Percentiles rank a stretch among this genome's conserved stretches.
Evolutionary conservation across 2,113 vertebrate species (phyloP).

Genomic region (Elanus axillaris): DNA sequence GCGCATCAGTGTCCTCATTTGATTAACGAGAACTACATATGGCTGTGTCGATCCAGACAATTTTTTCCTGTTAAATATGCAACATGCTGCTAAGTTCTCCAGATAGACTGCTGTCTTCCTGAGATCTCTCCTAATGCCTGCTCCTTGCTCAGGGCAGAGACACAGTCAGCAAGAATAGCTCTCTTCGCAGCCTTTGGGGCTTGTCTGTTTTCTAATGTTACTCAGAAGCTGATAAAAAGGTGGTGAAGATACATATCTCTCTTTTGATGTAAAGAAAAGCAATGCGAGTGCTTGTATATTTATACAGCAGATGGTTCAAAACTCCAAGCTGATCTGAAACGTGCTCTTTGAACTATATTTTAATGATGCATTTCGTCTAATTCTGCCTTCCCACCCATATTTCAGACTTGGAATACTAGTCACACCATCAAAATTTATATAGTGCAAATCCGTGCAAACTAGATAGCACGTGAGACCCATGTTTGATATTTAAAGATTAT

Average conservation of each 20-base stretch:
- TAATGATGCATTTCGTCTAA: not conserved
- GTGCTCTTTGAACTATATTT: not conserved
- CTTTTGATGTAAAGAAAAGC: not conserved
- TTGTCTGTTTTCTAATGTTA: not conserved
- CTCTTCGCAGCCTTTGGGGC: not conserved
- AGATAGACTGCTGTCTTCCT: not conserved
- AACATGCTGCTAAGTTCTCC: not conserved
- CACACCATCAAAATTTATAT: not conserved
- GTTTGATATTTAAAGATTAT: not conserved
- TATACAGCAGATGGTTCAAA: not conserved
- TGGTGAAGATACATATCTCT: not conserved
- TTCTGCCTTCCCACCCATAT: not conserved
- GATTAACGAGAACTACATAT: not conserved
- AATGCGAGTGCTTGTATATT: not conserved
- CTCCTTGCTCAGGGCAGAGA: not conserved
- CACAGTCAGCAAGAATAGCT: not conserved
- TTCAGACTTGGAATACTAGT: not conserved
- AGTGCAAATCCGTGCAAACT: not conserved
- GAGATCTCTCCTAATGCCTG: not conserved
- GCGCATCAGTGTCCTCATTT: not conserved
- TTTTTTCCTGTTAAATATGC: not conserved
- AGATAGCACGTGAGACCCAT: rapidly evolving
- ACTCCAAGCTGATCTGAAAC: not conserved
- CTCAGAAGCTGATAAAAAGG: not conserved
- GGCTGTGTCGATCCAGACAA: not conserved